phyloP scores from a whole-genome alignment of 2,797 vertebrate species.

The Sebastes diploproa region DNA sequence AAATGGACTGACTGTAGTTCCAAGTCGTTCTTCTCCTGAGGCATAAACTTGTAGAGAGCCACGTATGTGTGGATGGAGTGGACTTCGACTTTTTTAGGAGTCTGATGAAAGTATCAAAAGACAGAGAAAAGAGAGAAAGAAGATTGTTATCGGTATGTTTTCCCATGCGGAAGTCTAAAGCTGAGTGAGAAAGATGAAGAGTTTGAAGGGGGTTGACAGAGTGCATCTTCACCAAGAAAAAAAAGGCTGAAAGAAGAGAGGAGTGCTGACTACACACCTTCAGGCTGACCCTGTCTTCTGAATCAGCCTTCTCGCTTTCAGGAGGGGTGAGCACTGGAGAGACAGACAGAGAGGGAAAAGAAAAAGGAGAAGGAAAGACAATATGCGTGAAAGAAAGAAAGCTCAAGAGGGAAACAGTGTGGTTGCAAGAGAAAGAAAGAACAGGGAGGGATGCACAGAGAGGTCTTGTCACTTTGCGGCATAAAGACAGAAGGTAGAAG shows the following conservation, averaged over 20 bases:
- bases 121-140: not conserved
- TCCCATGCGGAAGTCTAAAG: not conserved
- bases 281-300: conserved; percentile 81
- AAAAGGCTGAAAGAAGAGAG: not conserved
- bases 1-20: conserved; percentile 87
- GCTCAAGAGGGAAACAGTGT: not conserved
- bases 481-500: conserved; percentile 44
- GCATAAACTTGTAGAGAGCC: conserved; percentile 92
- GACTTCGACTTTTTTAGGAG: conserved; percentile 79
- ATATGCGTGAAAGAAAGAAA: conserved; percentile 2
- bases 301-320: conserved; percentile 84
- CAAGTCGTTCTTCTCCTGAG: conserved; percentile 91
- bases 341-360: conserved; percentile 1
- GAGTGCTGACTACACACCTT: conserved; percentile 76
- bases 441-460: not conserved
- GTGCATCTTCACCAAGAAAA: conserved; percentile 8
- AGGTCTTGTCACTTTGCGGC: conserved; percentile 53
- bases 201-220: not conserved
- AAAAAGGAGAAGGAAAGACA: conserved; percentile 5
- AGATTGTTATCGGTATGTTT: not conserved
- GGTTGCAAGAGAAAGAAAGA: not conserved
- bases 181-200: not conserved
- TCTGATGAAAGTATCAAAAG: conserved; percentile 50
- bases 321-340: conserved; percentile 79
- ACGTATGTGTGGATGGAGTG: conserved; percentile 91